These are phyloP conservation scores for Prosapia bicincta DNA, from an alignment of 2,888 invertebrate genomes.

Conservation along the genomic window DNA sequence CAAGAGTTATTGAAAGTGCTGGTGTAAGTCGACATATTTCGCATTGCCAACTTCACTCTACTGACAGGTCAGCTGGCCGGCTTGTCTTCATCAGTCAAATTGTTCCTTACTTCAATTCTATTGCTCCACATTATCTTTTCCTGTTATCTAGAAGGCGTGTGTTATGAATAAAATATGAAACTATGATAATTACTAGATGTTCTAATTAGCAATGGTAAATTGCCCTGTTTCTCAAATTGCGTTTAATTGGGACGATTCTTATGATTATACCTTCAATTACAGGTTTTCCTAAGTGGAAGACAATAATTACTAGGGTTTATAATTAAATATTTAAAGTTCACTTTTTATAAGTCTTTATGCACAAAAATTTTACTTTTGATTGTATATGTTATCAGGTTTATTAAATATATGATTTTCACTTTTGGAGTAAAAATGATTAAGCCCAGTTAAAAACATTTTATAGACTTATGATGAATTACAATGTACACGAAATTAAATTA, in stretches of 20 bases:
- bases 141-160: not conserved
- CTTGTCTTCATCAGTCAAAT: not conserved
- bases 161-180: constrained; percentile 2
- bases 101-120: not conserved
- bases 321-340: not conserved
- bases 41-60: constrained; percentile 4
- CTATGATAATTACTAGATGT: not conserved
- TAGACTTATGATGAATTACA: no score
- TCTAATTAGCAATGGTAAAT: not conserved
- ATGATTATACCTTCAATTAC: not conserved
- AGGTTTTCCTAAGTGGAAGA: not conserved
- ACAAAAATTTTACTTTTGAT: no score
- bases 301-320: not conserved
- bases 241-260: not conserved
- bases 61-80: constrained; percentile 6
- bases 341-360: no score
- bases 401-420: no score
- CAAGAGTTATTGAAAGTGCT: constrained; percentile 28
- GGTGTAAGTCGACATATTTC: constrained; percentile 1
- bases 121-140: not conserved
- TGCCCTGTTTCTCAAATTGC: not conserved
- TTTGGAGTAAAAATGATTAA: no score
- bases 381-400: no score
- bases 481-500: no score
- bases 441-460: no score